Percentiles rank a stretch among this genome's conserved stretches.
phyloP scores from a whole-genome alignment of 92 coral and sea anemone genomes.

The Meandrina meandrites region DNA sequence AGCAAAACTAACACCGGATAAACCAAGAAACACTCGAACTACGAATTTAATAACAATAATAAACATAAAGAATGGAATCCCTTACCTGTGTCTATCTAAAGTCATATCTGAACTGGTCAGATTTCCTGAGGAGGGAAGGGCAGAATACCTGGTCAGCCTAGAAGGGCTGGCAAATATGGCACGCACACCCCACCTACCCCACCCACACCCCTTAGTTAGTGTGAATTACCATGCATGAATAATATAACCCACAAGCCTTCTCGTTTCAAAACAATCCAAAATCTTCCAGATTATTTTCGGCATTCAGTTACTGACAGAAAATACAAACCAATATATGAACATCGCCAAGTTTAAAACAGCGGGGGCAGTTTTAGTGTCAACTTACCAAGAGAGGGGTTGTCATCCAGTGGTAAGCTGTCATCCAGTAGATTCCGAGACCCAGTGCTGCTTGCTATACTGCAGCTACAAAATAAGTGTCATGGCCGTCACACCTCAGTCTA shows the following conservation, averaged over 20 bases:
- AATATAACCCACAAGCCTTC: too few species aligned
- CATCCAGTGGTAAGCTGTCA: constrained; percentile 66
- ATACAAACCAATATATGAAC: too few species aligned
- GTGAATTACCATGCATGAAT: neutral
- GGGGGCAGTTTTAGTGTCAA: too few species aligned
- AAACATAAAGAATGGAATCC: neutral
- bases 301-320: too few species aligned
- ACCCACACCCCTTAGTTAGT: too few species aligned
- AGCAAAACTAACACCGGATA: too few species aligned
- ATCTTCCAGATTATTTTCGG: too few species aligned
- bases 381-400: constrained; percentile 47
- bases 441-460: constrained; percentile 77
- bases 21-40: too few species aligned
- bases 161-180: neutral
- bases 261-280: too few species aligned
- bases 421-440: constrained; percentile 82
- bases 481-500: neutral
- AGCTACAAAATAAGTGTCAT: constrained; percentile 6
- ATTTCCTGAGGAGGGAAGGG: constrained; percentile 8
- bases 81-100: constrained; percentile 27
- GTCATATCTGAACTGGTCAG: constrained; percentile 29
- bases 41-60: too few species aligned
- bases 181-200: neutral
- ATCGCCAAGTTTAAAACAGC: too few species aligned
- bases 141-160: neutral